Evolutionary conservation across 2,888 invertebrate species (phyloP), one percentile per base, ranked within the genome.

Genomic region (Hirtodrosophila confusa): DNA sequence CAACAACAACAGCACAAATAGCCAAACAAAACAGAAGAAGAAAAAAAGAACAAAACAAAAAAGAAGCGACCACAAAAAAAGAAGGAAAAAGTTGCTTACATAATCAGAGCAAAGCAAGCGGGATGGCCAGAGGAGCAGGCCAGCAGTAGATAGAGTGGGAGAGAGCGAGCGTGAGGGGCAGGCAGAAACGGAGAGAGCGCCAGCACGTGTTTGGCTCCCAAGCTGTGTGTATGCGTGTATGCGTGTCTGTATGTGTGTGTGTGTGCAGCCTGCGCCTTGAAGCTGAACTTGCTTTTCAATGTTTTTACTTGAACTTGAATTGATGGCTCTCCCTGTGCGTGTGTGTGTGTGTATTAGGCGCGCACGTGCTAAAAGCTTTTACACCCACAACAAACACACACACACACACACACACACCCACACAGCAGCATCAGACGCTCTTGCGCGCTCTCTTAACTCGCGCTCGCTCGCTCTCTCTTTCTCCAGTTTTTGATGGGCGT

Each of bases 251-350:
- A n/a, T 47, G 33, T 65, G 43, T 64, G 31, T 53, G 49, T 61
- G 54, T 53, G 64, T 23, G 57, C 45, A 47, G 45, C 67, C 48
- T 75, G 58, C 62, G 75, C 83, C 86, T 83, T 84, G 86, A 72
- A 77, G 75, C 80, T 85, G 86, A 86, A 85, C 85, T 85, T 85
- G 86, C 73, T 67, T 64, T 84, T 85, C 85, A 85, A 85, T 86
- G 86, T 79, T 84, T 80, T 75, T 72, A 86, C 85, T 85, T 85
- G 85, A 85, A 85, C 85, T 85, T 85, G 85, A 86, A 86, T 68
- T 11, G 45, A 47, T 51, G 65, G 44, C 58, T 31, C 53, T 36
- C 55, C 39, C 48, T 2, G 23, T 31, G 31, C 40, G 50, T 45
- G n/a, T 40, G 9, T 8, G 29, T 12, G 48, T 29, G 29, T 23